Percentiles rank a stretch among this genome's conserved stretches.
phyloP scores from a whole-genome alignment of 1,140 invertebrate genomes.

The Leptestheria dahalacensis region DNA sequence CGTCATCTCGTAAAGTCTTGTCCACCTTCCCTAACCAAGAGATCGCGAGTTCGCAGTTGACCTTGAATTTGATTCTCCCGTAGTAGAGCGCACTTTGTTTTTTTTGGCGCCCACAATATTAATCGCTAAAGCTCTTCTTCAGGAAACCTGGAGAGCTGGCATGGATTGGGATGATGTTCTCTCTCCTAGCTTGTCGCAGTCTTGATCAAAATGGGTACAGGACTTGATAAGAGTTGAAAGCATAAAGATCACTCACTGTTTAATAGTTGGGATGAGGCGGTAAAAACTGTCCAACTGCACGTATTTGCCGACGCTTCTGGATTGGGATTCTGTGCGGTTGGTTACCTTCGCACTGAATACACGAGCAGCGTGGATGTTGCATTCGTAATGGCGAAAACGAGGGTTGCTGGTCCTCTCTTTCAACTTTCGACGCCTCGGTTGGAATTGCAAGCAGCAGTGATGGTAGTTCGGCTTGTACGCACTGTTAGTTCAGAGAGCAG shows the following conservation, averaged over 20 bases:
- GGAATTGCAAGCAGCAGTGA: not conserved
- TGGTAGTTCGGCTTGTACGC: not conserved
- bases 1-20: not conserved
- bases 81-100: conserved; percentile 28
- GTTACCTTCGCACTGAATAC: not conserved
- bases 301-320: conserved; percentile 3
- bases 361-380: no score
- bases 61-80: conserved; percentile 13
- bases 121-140: conserved; percentile 29
- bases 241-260: conserved; percentile 9
- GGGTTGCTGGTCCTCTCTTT: not conserved
- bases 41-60: not conserved
- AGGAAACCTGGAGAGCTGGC: conserved; percentile 27
- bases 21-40: not conserved
- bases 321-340: conserved; percentile 9
- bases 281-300: not conserved
- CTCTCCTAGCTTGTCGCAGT: conserved; percentile 14
- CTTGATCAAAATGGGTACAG: conserved; percentile 13
- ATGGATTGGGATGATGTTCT: conserved; percentile 30
- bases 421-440: not conserved
- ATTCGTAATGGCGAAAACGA: no score
- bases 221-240: not conserved
- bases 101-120: conserved; percentile 27
- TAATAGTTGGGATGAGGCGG: not conserved
- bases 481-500: not conserved